Evolutionary conservation across 2,888 invertebrate species (phyloP).

Genomic region (Asteroscopus sphinx): DNA sequence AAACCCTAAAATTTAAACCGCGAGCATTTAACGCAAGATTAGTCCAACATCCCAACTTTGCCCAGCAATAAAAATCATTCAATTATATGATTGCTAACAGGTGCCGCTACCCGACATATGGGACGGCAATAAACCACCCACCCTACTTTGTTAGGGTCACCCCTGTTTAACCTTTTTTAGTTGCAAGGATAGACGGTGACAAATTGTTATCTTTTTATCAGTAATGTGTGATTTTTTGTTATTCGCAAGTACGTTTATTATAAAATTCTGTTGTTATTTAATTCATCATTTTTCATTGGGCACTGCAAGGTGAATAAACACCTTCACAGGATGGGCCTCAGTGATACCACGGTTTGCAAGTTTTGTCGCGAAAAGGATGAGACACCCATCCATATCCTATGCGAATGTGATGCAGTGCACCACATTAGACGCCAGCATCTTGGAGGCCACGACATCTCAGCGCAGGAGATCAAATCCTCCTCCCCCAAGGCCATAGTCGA

Average conservation of each 20-base stretch:
- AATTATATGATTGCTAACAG: constrained; percentile 49
- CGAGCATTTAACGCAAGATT: constrained; percentile 53
- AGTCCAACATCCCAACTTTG: constrained; percentile 36
- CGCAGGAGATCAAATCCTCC: too few relatives aligned
- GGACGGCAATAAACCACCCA: constrained; percentile 50
- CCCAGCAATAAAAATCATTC: constrained; percentile 52
- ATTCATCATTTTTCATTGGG: too few relatives aligned
- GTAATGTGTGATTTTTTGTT: constrained; percentile 31
- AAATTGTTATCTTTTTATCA: constrained; percentile 33
- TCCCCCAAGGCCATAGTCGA: too few relatives aligned
- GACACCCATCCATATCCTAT: too few relatives aligned
- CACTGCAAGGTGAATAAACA: too few relatives aligned
- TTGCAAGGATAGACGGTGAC: constrained; percentile 22
- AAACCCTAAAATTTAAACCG: constrained; percentile 30
- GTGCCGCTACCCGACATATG: constrained; percentile 55
- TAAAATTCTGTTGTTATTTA: too few relatives aligned
- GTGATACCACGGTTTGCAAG: too few relatives aligned
- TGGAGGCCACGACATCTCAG: too few relatives aligned
- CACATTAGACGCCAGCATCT: too few relatives aligned
- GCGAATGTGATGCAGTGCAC: too few relatives aligned
- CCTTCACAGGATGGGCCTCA: too few relatives aligned
- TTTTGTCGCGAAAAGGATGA: too few relatives aligned
- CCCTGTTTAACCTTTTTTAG: constrained; percentile 38
- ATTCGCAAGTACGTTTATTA: not conserved
- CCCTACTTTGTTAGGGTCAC: constrained; percentile 36